Conservation (phyloP, 2,797 vertebrate species). For the Basileuterus tristriatus region DNA sequence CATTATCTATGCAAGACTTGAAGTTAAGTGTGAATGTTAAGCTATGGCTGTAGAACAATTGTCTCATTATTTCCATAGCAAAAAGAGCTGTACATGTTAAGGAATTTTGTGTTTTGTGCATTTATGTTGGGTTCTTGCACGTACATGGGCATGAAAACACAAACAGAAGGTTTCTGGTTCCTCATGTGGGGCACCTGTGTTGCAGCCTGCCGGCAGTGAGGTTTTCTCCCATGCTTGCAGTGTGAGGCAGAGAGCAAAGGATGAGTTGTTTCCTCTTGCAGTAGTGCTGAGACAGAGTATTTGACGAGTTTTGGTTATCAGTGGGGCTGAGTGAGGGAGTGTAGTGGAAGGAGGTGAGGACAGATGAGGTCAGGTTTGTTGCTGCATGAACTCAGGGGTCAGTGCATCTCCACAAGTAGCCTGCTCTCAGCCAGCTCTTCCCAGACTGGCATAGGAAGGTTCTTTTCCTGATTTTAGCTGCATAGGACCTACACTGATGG, state of each 20-base stretch:
- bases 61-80: not conserved
- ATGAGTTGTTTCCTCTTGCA: not conserved
- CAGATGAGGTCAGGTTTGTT: not conserved
- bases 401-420: accelerated
- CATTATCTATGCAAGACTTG: not conserved
- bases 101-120: not conserved
- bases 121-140: not conserved
- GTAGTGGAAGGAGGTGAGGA: not conserved
- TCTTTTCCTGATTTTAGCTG: not conserved
- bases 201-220: not conserved
- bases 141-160: not conserved
- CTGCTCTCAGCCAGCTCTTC: not conserved
- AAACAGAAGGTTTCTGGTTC: not conserved
- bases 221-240: not conserved
- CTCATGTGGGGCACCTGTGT: not conserved
- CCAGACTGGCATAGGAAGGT: not conserved
- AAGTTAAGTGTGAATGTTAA: not conserved
- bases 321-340: not conserved
- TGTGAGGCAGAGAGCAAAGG: not conserved
- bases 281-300: not conserved
- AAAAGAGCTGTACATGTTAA: not conserved
- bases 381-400: accelerated
- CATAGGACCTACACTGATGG: not conserved
- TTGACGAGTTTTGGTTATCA: not conserved
- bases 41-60: not conserved